Conservation (phyloP, 2,888 invertebrate genomes). For the Leuctra nigra region DNA sequence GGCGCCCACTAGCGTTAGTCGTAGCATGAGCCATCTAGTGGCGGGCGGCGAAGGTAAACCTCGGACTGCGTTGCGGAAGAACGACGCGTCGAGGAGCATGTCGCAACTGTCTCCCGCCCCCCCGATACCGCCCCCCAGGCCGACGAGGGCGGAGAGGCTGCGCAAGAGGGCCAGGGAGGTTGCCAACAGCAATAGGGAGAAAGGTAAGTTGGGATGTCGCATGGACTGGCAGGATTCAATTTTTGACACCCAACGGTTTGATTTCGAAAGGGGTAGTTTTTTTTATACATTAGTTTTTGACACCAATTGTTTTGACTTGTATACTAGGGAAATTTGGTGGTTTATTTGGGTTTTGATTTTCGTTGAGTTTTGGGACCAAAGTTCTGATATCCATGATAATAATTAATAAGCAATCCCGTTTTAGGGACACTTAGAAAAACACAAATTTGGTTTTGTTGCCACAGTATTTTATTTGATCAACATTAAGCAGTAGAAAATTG, state of each 20-base stretch:
- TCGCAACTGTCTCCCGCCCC: slow-evolving; percentile 39
- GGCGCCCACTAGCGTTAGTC: slow-evolving; percentile 49
- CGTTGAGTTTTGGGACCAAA: no score
- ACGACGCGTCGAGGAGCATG: slow-evolving; percentile 46
- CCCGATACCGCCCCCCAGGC: slow-evolving; percentile 39
- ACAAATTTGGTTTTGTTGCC: no score
- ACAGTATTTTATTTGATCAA: no score
- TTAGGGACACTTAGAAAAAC: no score
- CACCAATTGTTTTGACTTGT: no score
- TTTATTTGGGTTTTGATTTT: no score
- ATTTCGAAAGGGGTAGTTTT: neutral
- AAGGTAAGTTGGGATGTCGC: slow-evolving; percentile 9
- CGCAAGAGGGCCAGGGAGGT: slow-evolving; percentile 39
- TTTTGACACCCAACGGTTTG: neutral
- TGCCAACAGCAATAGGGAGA: slow-evolving; percentile 26
- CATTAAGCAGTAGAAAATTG: no score
- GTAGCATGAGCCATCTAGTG: slow-evolving; percentile 66
- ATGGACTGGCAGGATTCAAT: neutral
- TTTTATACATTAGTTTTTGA: no score
- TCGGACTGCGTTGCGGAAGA: slow-evolving; percentile 25
- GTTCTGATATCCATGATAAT: no score
- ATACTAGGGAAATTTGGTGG: no score
- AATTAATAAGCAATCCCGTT: no score
- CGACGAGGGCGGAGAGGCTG: slow-evolving; percentile 42
- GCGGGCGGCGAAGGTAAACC: slow-evolving; percentile 33